Evolutionary conservation across 2,888 invertebrate species (phyloP).

Genomic region (Epinotia bilunana): DNA sequence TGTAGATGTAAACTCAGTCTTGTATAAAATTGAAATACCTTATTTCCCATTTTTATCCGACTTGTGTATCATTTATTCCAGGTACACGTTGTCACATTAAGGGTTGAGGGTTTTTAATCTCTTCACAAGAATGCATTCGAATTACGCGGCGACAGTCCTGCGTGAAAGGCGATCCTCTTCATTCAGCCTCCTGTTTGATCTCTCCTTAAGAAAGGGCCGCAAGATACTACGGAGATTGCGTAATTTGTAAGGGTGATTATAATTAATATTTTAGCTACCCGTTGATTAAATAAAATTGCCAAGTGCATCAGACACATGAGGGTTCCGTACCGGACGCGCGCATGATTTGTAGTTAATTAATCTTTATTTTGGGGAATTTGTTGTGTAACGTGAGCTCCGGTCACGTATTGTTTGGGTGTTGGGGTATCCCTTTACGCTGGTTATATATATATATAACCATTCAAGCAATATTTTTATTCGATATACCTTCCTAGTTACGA

Average conservation of each 20-base stretch:
- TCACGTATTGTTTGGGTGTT: too few relatives aligned
- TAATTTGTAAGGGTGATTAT: conserved; percentile 13
- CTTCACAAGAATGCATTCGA: conserved; percentile 20
- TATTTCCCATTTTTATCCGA: too few relatives aligned
- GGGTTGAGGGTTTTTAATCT: conserved; percentile 12
- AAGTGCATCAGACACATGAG: too few relatives aligned
- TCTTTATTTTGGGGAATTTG: too few relatives aligned
- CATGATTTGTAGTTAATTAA: too few relatives aligned
- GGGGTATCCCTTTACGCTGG: too few relatives aligned
- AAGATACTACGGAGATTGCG: conserved; percentile 18
- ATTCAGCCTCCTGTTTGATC: conserved; percentile 24
- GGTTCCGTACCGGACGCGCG: too few relatives aligned
- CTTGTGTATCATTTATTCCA: background rate
- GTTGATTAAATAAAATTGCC: conserved; percentile 14
- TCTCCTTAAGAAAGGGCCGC: conserved; percentile 6
- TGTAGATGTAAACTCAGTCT: background rate
- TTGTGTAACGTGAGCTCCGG: too few relatives aligned
- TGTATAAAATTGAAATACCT: background rate
- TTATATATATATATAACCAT: too few relatives aligned
- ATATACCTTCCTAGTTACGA: too few relatives aligned
- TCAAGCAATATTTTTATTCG: too few relatives aligned
- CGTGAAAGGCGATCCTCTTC: conserved; percentile 22
- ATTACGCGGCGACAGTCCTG: conserved; percentile 14
- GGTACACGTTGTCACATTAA: conserved; percentile 14
- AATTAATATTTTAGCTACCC: conserved; percentile 9